Evolutionary conservation across 2,797 vertebrate species (phyloP).

Genomic region (Podargus strigoides): DNA sequence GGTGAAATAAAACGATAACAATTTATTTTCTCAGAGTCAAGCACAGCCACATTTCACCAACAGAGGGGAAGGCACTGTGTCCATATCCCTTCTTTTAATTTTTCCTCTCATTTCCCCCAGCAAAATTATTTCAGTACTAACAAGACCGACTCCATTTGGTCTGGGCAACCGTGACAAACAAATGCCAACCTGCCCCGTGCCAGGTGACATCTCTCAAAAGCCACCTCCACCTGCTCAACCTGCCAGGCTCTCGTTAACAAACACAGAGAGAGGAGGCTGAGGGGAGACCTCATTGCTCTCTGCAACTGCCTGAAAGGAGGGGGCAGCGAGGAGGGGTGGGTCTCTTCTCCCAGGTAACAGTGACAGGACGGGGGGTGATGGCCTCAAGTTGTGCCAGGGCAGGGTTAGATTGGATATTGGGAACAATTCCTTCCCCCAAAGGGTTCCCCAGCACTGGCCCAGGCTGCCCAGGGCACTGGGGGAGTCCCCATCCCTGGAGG

Average conservation of each 20-base stretch:
- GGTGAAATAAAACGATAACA: not conserved
- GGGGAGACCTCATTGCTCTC: no score
- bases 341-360: no score
- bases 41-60: not conserved
- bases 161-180: rapidly evolving
- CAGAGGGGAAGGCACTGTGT: not conserved
- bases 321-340: no score
- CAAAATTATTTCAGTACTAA: conserved; percentile 26
- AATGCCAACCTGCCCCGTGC: not conserved
- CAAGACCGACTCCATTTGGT: not conserved
- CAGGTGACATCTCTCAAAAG: not conserved
- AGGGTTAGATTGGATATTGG: no score
- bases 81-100: not conserved
- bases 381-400: no score
- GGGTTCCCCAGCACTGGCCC: no score
- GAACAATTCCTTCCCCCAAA: no score
- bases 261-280: no score
- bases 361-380: no score
- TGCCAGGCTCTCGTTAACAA: not conserved
- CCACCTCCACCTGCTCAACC: not conserved
- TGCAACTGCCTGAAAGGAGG: no score
- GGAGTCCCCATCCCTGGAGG: no score
- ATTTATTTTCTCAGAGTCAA: not conserved
- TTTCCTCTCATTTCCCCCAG: not conserved
- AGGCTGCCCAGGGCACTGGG: no score